Evolutionary conservation across 2,888 invertebrate species (phyloP).

Genomic region (Ochropacha duplaris): DNA sequence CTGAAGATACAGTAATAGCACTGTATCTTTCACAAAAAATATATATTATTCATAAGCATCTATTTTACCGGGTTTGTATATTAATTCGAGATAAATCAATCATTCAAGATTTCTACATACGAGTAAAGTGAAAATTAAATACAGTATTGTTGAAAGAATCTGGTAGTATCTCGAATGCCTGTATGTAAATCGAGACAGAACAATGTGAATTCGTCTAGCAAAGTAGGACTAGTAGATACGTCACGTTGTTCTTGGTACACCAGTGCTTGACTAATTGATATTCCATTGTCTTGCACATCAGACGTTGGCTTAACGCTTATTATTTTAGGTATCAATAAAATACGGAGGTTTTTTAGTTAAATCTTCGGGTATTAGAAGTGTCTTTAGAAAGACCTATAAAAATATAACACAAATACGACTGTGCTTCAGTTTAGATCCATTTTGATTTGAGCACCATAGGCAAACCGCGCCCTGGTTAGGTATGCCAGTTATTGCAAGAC

Average conservation of each 20-base stretch:
- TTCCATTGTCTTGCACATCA: slow-evolving; percentile 29
- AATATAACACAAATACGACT: slow-evolving; percentile 30
- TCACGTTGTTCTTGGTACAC: slow-evolving; percentile 12
- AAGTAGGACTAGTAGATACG: slow-evolving; percentile 11
- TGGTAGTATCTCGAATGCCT: neutral
- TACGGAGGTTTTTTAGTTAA: too few relatives aligned
- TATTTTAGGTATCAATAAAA: neutral
- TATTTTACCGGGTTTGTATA: neutral
- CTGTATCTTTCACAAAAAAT: neutral
- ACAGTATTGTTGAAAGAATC: neutral
- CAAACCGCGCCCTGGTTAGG: slow-evolving; percentile 67
- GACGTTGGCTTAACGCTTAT: slow-evolving; percentile 12
- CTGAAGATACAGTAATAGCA: too few relatives aligned
- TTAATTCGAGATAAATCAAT: neutral
- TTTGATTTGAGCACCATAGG: slow-evolving; percentile 50
- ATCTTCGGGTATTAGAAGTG: slow-evolving; percentile 8
- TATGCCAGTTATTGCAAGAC: slow-evolving; percentile 67
- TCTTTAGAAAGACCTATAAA: slow-evolving; percentile 22
- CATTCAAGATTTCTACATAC: neutral
- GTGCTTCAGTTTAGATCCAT: too few relatives aligned
- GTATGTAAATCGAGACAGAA: slow-evolving; percentile 1
- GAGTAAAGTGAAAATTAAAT: too few relatives aligned
- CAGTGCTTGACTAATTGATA: slow-evolving; percentile 33
- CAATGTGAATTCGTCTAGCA: slow-evolving; percentile 1
- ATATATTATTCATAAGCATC: neutral